These are phyloP conservation scores for Buceros bicornis DNA, from an alignment of 2,797 vertebrate species.

Conservation along the genomic window DNA sequence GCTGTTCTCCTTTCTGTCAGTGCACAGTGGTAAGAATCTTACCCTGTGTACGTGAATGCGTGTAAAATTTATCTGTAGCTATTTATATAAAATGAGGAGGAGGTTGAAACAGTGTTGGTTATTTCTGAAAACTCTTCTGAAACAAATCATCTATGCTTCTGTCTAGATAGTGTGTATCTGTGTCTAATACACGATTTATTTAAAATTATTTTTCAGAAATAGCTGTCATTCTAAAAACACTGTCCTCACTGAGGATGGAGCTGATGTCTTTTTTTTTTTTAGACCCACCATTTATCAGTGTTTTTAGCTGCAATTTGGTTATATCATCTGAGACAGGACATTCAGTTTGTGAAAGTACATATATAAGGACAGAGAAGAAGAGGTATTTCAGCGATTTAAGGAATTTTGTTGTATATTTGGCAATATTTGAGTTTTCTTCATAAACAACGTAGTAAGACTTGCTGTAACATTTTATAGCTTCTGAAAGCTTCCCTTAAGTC, in stretches of 20 bases:
- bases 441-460: background rate
- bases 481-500: background rate
- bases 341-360: background rate
- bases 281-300: background rate
- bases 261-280: background rate
- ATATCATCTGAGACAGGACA: background rate
- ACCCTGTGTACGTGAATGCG: background rate
- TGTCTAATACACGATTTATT: background rate
- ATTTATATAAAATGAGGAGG: conserved; percentile 40
- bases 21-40: background rate
- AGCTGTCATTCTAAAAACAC: background rate
- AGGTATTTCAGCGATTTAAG: background rate
- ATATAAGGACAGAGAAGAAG: background rate
- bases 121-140: conserved; percentile 31
- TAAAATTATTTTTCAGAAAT: background rate
- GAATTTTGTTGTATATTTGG: background rate
- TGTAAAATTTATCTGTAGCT: background rate
- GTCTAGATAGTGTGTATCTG: background rate
- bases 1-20: background rate
- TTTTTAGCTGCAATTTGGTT: background rate
- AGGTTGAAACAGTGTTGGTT: conserved; percentile 1
- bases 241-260: background rate
- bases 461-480: background rate
- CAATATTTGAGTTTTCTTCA: background rate
- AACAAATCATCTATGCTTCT: background rate